Evolutionary conservation across 2,888 invertebrate genomes (phyloP), one percentile per base, ranked within the genome.

Genomic region (Epistrophe eligans): DNA sequence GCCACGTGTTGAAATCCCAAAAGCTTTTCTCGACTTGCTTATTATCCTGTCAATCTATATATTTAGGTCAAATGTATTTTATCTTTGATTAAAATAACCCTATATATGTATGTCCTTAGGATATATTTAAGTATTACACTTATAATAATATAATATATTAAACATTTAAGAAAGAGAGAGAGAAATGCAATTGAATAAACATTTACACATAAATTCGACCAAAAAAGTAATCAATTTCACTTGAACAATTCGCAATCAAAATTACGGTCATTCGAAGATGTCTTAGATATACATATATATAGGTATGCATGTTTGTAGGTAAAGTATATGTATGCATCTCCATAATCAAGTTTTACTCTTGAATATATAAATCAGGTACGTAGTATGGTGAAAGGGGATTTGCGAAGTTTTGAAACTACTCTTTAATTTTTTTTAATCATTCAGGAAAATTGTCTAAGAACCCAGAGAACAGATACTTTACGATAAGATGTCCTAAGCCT

Each of bases 221-320:
- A 62, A 40, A 48, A 77, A 73, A 73, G 77, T 77, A 81, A 73
- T 85, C 72, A 70, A 81, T 77, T 60, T 77, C 84, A 50, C 60
- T 72, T 67, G 66, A 50, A 17, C 13, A 67, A 67, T 67, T 35
- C 67, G 6, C 17, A 48, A 45, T 17, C 15, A 50, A 35, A 50
- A 50, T 50, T 50, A 38, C 15, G 67, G 35, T 38, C 50, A 38
- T 1, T 13, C 17, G 17, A 3, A 50, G 8, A 67, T 67, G 35
- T 35, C 4, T 28, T 45, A 11, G 28, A 15, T n/a, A 48, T 6
- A n/a, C 7, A 4, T 4, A 28, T 15, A 15, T 32, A 24, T 24
- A 24, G 24, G 24, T 24, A 24, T 24, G 24, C n/a, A n/a, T 24
- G 1, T 9, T 15, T 28, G 9, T 60, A 32, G 19, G 24, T 52